These are phyloP conservation scores for Craterocephalus amniculus DNA, from an alignment of 2,797 vertebrate species.

Conservation along the genomic window DNA sequence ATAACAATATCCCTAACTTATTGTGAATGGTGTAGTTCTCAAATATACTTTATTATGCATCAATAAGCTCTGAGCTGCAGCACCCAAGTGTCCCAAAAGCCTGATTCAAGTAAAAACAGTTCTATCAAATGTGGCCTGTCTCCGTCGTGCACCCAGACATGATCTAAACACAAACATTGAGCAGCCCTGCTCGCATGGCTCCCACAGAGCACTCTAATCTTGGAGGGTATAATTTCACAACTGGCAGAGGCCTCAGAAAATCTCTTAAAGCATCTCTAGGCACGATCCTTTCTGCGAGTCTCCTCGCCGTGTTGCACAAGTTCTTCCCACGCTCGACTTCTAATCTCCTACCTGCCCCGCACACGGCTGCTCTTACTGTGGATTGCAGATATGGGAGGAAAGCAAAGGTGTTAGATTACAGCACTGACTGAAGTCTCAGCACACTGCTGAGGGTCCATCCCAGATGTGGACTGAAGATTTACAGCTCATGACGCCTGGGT, in stretches of 20 bases:
- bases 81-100: not conserved
- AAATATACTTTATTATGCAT: not conserved
- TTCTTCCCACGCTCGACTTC: slow-evolving; percentile 52
- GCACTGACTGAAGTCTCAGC: slow-evolving; percentile 48
- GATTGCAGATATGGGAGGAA: slow-evolving; percentile 54
- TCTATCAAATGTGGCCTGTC: not conserved
- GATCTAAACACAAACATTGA: slow-evolving; percentile 14
- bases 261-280: slow-evolving; percentile 48
- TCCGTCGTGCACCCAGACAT: slow-evolving; percentile 5
- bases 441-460: slow-evolving; percentile 40
- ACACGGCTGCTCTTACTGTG: slow-evolving; percentile 19
- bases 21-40: not conserved
- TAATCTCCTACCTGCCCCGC: slow-evolving; percentile 49
- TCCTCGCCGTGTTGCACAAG: slow-evolving; percentile 48
- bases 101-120: not conserved
- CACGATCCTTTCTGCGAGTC: slow-evolving; percentile 39
- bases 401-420: slow-evolving; percentile 57
- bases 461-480: slow-evolving; percentile 62
- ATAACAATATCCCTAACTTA: too few species aligned
- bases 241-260: slow-evolving; percentile 44
- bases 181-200: slow-evolving; percentile 3
- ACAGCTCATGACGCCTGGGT: slow-evolving; percentile 29
- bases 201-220: slow-evolving; percentile 7
- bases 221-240: slow-evolving; percentile 55
- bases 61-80: not conserved